phyloP scores from a whole-genome alignment of 2,113 vertebrate species.

The Tursiops truncatus region DNA sequence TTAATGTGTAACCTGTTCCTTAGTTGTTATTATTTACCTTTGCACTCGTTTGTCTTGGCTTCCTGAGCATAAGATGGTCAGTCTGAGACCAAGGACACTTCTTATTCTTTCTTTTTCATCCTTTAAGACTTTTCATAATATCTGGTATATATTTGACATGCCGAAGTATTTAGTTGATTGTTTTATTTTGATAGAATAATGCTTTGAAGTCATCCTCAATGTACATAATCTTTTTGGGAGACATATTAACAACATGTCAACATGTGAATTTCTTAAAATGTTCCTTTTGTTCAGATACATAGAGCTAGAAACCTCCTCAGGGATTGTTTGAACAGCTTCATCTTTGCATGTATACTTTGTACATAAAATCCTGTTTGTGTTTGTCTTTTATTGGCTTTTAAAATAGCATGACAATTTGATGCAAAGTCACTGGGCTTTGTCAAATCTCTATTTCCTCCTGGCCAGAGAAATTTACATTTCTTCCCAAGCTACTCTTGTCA shows the following conservation, averaged over 20 bases:
- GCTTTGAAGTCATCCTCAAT: not conserved
- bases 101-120: not conserved
- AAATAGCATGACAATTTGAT: constrained; percentile 15
- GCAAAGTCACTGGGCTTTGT: not conserved
- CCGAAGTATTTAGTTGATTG: not conserved
- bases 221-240: not conserved
- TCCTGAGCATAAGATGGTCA: not conserved
- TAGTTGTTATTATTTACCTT: not conserved
- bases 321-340: not conserved
- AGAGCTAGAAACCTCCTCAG: not conserved
- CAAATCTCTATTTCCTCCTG: not conserved
- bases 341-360: not conserved
- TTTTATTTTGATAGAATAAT: not conserved
- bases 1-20: not conserved
- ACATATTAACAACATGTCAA: not conserved
- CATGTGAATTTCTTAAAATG: not conserved
- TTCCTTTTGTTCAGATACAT: not conserved
- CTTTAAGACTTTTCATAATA: not conserved
- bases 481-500: not conserved
- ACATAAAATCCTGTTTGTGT: not conserved
- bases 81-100: not conserved
- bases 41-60: not conserved
- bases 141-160: not conserved
- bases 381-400: constrained; percentile 44
- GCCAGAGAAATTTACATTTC: constrained; percentile 42